Evolutionary conservation across 2,113 vertebrate species (phyloP), one percentile per base, ranked within the genome.

Genomic region (Fulmarus glacialis): DNA sequence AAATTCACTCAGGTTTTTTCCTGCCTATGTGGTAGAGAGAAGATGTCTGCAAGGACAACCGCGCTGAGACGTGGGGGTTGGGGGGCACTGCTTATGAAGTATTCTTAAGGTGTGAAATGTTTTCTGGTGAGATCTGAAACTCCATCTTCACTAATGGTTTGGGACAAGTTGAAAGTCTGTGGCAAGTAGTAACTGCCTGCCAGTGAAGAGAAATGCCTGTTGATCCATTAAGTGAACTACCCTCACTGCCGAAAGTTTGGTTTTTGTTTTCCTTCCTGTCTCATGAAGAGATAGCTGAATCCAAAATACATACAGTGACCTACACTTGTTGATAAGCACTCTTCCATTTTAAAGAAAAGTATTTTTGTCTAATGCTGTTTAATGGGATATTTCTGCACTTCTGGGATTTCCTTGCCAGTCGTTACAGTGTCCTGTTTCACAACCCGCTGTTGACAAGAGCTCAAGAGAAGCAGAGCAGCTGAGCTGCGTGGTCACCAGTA

Each of bases 121-220:
- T 90, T 90, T 55, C 88, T 94, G 90, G 74, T 90, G 92, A 94
- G 91, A 82, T 74, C 72, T 64, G 92, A 93, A 96, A 87, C 70
- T 96, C 70, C 78, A 26, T 58, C 86, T 78, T 84, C 78, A 14
- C 82, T 71, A 20, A 67, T 81, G 91, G 78, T 96, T 87, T 94
- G 93, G 83, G 80, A 59, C 5, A 18, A 96, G 68, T 82, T 92
- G 48, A 87, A 93, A 82, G 29, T 38, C 79, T 38, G 66, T 85
- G 91, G 87, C 91, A 55, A 90, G 71, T 23, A 73, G 58, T 79
- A 88, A 42, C 84, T 68, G 42, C 43, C 86, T 62, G 73, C 53
- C 84, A 77, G 58, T 4, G 22, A 93, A 97, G 93, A 96, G 70
- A 68, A 85, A 43, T 80, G 52, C 66, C 38, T 38, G 58, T 80